phyloP scores from a whole-genome alignment of 2,113 vertebrate genomes.

The Chionomys nivalis region DNA sequence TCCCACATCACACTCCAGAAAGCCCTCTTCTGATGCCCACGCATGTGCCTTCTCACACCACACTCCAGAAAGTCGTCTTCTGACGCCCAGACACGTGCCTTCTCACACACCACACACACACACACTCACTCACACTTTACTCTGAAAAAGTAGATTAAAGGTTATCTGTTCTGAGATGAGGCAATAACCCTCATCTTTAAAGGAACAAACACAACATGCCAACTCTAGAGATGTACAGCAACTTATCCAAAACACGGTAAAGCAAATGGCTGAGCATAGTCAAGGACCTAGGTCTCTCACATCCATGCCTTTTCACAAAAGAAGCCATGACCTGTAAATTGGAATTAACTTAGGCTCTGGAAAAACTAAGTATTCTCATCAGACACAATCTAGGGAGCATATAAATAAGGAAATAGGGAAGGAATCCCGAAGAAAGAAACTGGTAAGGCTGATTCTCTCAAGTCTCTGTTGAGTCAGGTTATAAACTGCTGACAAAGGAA shows the following conservation, averaged over 20 bases:
- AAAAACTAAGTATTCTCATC: slow-evolving; percentile 25
- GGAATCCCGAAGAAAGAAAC: neutral
- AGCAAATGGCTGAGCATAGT: slow-evolving; percentile 29
- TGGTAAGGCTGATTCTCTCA: neutral
- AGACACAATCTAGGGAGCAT: slow-evolving; percentile 31
- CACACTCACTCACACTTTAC: neutral
- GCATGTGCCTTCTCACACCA: no score
- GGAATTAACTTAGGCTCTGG: slow-evolving; percentile 23
- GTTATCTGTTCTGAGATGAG: neutral
- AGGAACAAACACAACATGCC: neutral
- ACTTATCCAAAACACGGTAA: slow-evolving; percentile 29
- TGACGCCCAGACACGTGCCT: no score
- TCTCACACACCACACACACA: neutral
- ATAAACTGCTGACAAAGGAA: neutral
- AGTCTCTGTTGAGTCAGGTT: slow-evolving; percentile 4
- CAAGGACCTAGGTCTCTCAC: neutral
- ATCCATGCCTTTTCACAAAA: slow-evolving; percentile 24
- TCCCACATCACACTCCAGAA: neutral
- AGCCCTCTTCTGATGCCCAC: no score
- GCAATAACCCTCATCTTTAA: slow-evolving; percentile 1
- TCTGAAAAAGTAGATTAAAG: slow-evolving; percentile 3
- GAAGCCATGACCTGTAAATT: neutral
- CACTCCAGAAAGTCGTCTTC: no score
- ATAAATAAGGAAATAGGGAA: neutral
- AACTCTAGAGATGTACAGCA: neutral